Evolutionary conservation across 2,797 vertebrate species (phyloP).

Genomic region (Podargus strigoides): DNA sequence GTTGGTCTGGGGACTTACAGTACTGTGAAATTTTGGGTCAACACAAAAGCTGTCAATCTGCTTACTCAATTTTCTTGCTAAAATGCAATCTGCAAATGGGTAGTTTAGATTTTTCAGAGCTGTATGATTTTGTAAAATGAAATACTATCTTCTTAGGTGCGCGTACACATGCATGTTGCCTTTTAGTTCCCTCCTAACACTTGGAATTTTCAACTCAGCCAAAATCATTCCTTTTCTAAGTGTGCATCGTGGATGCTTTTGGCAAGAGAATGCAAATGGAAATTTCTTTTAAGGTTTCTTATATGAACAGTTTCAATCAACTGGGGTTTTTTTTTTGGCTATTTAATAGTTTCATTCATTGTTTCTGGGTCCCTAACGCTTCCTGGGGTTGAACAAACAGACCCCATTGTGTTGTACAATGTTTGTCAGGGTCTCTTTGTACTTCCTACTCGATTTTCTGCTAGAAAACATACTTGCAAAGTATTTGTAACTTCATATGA

Average conservation of each 20-base stretch:
- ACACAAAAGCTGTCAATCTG: not conserved
- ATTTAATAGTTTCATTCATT: not conserved
- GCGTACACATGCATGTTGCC: rapidly evolving
- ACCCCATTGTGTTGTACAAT: not conserved
- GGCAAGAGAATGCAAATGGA: not conserved
- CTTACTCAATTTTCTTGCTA: not conserved
- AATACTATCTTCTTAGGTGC: not conserved
- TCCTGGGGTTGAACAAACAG: not conserved
- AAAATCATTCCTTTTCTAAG: not conserved
- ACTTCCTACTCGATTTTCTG: not conserved
- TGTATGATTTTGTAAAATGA: not conserved
- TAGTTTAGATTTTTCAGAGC: not conserved
- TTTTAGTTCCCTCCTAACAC: not conserved
- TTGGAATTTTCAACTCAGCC: not conserved
- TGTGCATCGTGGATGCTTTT: not conserved
- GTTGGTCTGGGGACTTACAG: not conserved
- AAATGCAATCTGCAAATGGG: not conserved
- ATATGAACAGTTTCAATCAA: not conserved
- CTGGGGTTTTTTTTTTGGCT: not conserved
- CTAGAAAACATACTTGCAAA: not conserved
- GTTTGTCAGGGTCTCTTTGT: not conserved
- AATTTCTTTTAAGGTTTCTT: not conserved
- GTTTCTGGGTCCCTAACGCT: not conserved
- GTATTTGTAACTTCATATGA: not conserved
- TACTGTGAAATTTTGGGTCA: not conserved